phyloP scores from a whole-genome alignment of 2,888 invertebrate species.

The Melitaea athalia region DNA sequence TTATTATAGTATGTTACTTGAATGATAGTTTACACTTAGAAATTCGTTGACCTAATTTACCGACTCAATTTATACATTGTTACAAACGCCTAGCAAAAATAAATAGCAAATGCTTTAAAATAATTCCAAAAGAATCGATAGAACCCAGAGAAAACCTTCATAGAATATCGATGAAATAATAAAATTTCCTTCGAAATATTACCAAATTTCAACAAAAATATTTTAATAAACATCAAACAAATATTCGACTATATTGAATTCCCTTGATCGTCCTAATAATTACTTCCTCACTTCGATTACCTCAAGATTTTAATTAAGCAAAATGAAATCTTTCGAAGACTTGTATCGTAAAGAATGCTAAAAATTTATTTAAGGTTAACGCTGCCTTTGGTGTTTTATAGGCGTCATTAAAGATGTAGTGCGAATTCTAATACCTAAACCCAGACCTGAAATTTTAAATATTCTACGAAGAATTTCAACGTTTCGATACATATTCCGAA shows the following conservation, averaged over 20 bases:
- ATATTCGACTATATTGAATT: constrained; percentile 47
- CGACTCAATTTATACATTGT: too few species aligned
- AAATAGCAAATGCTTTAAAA: neutral
- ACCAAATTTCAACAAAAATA: constrained; percentile 40
- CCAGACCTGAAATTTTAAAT: too few species aligned
- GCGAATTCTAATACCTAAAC: too few species aligned
- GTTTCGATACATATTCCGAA: constrained; percentile 40
- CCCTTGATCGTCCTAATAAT: constrained; percentile 45
- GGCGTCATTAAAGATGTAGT: neutral
- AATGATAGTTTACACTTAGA: too few species aligned
- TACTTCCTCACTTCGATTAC: constrained; percentile 43
- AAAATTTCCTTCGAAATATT: constrained; percentile 28
- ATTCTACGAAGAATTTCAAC: too few species aligned
- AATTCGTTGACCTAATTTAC: too few species aligned
- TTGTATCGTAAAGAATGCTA: constrained; percentile 47
- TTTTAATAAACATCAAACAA: constrained; percentile 41
- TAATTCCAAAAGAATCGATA: neutral
- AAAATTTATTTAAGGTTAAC: constrained; percentile 51
- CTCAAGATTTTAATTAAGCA: constrained; percentile 53
- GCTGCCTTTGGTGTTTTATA: constrained; percentile 36
- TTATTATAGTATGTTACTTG: too few species aligned
- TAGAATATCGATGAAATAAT: neutral
- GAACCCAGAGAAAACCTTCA: neutral
- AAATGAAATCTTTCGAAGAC: constrained; percentile 50
- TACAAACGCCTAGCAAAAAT: neutral